Percentiles rank a stretch among this genome's conserved stretches.
These are phyloP conservation scores for Digitonthophagus gazella DNA, from an alignment of 2,888 invertebrate genomes.

Conservation along the genomic window DNA sequence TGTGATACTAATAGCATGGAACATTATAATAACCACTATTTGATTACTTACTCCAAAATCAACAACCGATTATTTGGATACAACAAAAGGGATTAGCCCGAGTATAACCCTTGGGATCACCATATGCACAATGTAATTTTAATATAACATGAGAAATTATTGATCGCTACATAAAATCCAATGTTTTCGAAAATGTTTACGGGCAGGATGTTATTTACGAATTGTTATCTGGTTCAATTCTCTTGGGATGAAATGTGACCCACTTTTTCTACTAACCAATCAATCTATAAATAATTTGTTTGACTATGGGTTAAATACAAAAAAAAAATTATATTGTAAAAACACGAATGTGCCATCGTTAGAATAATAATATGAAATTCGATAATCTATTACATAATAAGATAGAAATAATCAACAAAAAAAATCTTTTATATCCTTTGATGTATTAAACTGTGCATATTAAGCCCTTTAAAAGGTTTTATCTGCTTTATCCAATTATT, in stretches of 20 bases:
- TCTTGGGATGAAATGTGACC: background rate
- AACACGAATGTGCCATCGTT: background rate
- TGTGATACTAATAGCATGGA: no score
- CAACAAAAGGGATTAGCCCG: background rate
- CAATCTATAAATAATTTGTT: background rate
- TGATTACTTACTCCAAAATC: no score
- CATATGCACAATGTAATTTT: background rate
- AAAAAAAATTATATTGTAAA: background rate
- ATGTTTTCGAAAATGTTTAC: background rate
- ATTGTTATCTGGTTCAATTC: constrained; percentile 3
- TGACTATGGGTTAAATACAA: background rate
- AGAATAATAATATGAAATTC: no score
- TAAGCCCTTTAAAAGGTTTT: no score
- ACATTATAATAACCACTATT: no score
- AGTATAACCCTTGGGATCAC: background rate
- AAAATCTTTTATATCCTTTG: no score
- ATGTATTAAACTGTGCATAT: no score
- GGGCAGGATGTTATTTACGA: background rate
- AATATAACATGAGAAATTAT: background rate
- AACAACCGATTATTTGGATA: background rate
- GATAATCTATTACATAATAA: no score
- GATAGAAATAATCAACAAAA: no score
- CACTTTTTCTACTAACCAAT: background rate
- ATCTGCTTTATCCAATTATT: no score
- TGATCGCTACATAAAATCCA: background rate